A percentile compares a stretch with the other conserved stretches of the same genome.
Conservation (phyloP, 37 sponge, comb jelly and placozoan species). For the Theonella swinhoei region DNA sequence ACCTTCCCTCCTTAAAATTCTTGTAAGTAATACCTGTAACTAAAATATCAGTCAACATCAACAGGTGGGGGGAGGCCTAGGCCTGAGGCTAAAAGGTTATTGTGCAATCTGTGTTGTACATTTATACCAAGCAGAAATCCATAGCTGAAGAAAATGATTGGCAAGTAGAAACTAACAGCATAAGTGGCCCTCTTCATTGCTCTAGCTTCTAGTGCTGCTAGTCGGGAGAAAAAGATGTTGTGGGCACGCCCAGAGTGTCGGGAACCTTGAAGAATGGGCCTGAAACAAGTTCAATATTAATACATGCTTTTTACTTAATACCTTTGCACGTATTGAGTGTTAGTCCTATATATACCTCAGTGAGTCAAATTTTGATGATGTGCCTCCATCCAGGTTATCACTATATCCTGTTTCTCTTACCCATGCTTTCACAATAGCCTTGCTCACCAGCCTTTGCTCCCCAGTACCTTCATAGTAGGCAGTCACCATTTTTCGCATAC, state of each 20-base stretch:
- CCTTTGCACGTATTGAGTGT: too few relatives aligned
- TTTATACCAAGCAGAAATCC: conserved; percentile 58
- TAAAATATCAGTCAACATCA: too few relatives aligned
- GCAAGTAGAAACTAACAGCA: conserved; percentile 52
- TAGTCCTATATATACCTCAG: conserved; percentile 21
- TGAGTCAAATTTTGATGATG: not conserved
- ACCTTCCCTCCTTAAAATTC: too few relatives aligned
- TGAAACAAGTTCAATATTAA: conserved; percentile 75
- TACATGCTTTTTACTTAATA: too few relatives aligned
- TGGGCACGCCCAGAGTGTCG: not conserved
- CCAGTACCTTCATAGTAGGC: conserved; percentile 42
- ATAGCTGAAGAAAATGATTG: conserved; percentile 73
- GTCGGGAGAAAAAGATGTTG: conserved; percentile 20
- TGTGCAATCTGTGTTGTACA: too few relatives aligned
- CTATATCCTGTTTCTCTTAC: not conserved
- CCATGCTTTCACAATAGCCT: conserved; percentile 49
- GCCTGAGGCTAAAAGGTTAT: too few relatives aligned
- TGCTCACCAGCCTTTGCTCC: conserved; percentile 35
- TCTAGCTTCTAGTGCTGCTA: conserved; percentile 63
- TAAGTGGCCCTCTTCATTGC: conserved; percentile 46
- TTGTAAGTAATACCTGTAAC: too few relatives aligned
- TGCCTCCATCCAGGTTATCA: not conserved
- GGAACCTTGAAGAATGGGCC: conserved; percentile 50
- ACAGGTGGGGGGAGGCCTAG: too few relatives aligned
- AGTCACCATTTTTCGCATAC: conserved; percentile 33